These are phyloP conservation scores for Cephus spinipes DNA, from an alignment of 2,888 invertebrate genomes.

Conservation along the genomic window DNA sequence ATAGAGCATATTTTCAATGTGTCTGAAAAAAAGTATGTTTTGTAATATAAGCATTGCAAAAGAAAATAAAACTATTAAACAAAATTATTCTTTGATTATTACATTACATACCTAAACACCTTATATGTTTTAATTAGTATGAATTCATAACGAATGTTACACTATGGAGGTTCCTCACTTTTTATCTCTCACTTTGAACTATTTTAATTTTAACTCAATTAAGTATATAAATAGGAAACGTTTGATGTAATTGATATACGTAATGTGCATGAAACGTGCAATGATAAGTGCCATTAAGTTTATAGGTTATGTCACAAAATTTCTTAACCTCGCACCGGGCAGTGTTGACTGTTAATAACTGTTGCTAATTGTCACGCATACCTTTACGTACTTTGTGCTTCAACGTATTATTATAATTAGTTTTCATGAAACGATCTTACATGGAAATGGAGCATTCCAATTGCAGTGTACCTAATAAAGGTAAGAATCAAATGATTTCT, in stretches of 20 bases:
- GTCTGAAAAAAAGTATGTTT: slow-evolving; percentile 65
- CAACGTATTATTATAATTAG: background rate
- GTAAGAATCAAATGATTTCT: slow-evolving; percentile 15
- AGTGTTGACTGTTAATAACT: background rate
- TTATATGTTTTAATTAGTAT: too few species aligned
- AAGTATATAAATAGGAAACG: background rate
- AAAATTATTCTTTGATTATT: slow-evolving; percentile 10
- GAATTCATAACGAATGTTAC: background rate
- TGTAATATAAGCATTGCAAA: slow-evolving; percentile 66
- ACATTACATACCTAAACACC: too few species aligned
- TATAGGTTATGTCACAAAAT: background rate
- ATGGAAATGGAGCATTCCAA: slow-evolving; percentile 19
- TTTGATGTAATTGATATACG: background rate
- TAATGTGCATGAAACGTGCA: background rate
- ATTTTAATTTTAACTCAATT: background rate
- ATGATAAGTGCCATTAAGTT: background rate
- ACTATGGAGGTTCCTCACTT: background rate
- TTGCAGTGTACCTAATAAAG: slow-evolving; percentile 30
- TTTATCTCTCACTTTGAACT: background rate
- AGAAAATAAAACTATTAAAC: slow-evolving; percentile 61
- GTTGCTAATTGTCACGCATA: background rate
- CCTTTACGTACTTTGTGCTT: background rate
- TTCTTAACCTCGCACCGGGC: background rate
- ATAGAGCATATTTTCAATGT: slow-evolving; percentile 67
- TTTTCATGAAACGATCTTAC: slow-evolving; percentile 25